phyloP scores from a whole-genome alignment of 2,888 invertebrate genomes.

The Macaria liturata region DNA sequence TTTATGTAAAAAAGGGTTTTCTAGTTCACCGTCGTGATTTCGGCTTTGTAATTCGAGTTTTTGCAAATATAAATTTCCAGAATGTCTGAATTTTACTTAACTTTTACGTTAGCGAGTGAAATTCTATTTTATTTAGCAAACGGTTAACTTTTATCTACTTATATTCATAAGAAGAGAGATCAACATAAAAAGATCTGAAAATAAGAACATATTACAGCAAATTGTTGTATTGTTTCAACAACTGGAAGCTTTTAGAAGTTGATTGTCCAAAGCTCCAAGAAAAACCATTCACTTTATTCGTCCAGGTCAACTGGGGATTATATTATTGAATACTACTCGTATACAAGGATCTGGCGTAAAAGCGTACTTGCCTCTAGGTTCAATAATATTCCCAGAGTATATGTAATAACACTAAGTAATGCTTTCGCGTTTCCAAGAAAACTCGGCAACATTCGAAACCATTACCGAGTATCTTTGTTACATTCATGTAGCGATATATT shows the following conservation, averaged over 20 bases:
- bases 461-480: constrained; percentile 32
- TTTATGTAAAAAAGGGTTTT: constrained; percentile 21
- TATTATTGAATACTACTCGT: not conserved
- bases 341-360: not conserved
- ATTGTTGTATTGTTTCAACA: too few species aligned
- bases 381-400: constrained; percentile 6
- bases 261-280: too few species aligned
- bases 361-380: constrained; percentile 2
- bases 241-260: too few species aligned
- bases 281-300: too few species aligned
- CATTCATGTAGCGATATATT: constrained; percentile 34
- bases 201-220: too few species aligned
- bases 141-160: too few species aligned
- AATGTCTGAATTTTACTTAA: not conserved
- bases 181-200: too few species aligned
- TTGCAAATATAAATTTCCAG: not conserved
- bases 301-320: too few species aligned
- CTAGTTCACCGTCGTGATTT: constrained; percentile 15
- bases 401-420: constrained; percentile 13
- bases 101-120: too few species aligned
- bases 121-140: too few species aligned
- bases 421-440: constrained; percentile 26
- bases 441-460: constrained; percentile 32
- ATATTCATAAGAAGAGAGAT: too few species aligned
- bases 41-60: constrained; percentile 10